Percentiles rank a stretch among this genome's conserved stretches.
These are phyloP conservation scores for Chelmon rostratus DNA, from an alignment of 2,797 vertebrate genomes.

Conservation along the genomic window DNA sequence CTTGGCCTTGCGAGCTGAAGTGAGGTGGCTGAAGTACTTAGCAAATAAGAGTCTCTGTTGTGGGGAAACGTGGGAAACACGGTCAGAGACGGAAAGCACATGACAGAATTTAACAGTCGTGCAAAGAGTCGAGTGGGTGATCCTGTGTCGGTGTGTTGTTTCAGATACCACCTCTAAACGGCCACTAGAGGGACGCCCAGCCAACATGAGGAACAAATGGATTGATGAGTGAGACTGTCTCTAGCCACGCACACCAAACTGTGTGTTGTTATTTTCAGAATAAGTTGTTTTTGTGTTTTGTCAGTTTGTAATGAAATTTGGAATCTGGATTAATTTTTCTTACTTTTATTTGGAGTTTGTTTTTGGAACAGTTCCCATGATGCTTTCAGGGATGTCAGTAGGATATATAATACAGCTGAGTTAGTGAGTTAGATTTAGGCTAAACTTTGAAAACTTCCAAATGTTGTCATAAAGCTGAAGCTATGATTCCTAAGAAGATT, in stretches of 20 bases:
- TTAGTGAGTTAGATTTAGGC: background rate
- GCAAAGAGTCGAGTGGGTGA: background rate
- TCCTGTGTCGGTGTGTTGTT: background rate
- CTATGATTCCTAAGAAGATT: no score
- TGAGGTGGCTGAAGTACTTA: slow-evolving; percentile 97
- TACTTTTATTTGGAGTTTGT: no score
- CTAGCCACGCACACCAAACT: no score
- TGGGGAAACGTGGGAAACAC: slow-evolving; percentile 5
- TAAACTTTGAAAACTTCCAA: no score
- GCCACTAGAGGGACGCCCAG: slow-evolving; percentile 38
- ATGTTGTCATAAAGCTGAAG: no score
- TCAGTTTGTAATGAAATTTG: no score
- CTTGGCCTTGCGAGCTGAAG: slow-evolving; percentile 97
- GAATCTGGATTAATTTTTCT: no score
- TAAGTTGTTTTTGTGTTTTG: background rate
- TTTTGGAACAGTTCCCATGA: background rate
- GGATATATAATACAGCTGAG: background rate
- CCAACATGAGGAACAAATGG: background rate
- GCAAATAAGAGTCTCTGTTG: slow-evolving; percentile 95
- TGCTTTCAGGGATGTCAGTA: background rate
- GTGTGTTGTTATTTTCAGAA: background rate
- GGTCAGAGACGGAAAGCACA: background rate
- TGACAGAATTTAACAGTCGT: background rate
- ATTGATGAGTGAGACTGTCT: no score
- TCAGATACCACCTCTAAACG: background rate